Evolutionary conservation across 1,140 invertebrate genomes (phyloP), one percentile per base, ranked within the genome.

Genomic region (Drosophila sp.): DNA sequence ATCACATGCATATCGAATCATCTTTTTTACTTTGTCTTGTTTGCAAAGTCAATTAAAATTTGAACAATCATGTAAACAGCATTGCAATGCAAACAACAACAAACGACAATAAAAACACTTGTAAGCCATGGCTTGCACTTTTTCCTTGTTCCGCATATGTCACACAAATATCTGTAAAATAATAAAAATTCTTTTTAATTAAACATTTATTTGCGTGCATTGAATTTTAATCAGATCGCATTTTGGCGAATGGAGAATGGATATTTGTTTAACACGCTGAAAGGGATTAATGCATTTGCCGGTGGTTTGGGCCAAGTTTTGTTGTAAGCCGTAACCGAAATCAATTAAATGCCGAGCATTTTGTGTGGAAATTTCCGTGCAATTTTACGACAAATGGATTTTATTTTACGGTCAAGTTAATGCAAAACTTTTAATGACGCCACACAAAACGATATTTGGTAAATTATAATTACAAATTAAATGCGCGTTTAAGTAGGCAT

Each of bases 41-140:
- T 83, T 82, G 57, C 65, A 59, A 79, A 82, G 76, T 82, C 80
- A 82, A 82, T 82, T 79, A 83, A 82, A 79, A 79, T 82, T 53
- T 56, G 65, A 82, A 79, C 78, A 74, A 59, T 48, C 65, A 72
- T 82, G 80, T 79, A 83, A 82, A 82, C 80, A 82, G 78, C 54
- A 66, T 27, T 16, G 25, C 21, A 62, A 41, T 62, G 2, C 48
- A 16, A 72, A 38, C 13, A 57, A 27, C 32, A 56, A 48, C 14
- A 69, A 56, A 36, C 51, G 38, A 46, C 38, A 62, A 36, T 29
- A 48, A 46, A 38, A 62, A 57, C 53, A 51, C 25, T 57, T 54
- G 61, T 65, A 56, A 57, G 61, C 69, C 51, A 48, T 41, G 21
- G 51, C 43, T 13, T 50, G 43, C 43, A 65, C 34, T 70, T 70